These are phyloP conservation scores for Ormyrus rosae DNA, from an alignment of 2,888 invertebrate species.

Conservation along the genomic window DNA sequence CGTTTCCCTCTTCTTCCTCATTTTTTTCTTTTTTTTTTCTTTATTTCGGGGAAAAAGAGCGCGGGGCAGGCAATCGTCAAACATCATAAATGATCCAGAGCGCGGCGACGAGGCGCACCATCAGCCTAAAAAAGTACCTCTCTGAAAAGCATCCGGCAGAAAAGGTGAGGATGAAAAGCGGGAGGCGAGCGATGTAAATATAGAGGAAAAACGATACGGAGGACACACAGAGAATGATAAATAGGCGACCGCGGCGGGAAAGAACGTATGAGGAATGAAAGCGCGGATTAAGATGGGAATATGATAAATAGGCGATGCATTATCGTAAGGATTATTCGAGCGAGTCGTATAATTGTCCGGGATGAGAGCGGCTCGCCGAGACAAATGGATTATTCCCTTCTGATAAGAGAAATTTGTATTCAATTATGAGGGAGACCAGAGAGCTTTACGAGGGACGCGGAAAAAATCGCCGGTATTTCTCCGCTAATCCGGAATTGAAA, in stretches of 20 bases:
- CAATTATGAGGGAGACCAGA: too few relatives aligned
- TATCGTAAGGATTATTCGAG: too few relatives aligned
- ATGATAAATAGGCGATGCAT: conserved; percentile 7
- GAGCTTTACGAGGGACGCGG: neutral
- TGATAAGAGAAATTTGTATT: neutral
- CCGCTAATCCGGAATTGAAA: conserved; percentile 8
- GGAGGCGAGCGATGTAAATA: conserved; percentile 26
- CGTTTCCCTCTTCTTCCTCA: too few relatives aligned
- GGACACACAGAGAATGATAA: conserved; percentile 58
- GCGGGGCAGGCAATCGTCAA: conserved; percentile 45
- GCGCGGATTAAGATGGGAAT: neutral
- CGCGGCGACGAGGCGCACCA: neutral
- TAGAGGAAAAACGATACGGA: conserved; percentile 57
- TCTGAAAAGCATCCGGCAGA: neutral
- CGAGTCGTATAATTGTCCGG: too few relatives aligned
- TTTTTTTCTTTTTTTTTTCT: too few relatives aligned
- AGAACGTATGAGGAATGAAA: neutral
- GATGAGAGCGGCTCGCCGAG: too few relatives aligned
- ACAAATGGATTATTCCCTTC: neutral
- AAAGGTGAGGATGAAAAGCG: conserved; percentile 18
- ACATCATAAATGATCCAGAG: conserved; percentile 56
- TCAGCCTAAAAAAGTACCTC: conserved; percentile 18
- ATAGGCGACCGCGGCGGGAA: conserved; percentile 21
- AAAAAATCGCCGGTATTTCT: neutral
- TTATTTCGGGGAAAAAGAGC: neutral